Percentiles rank a stretch among this genome's conserved stretches.
phyloP scores from a whole-genome alignment of 2,113 vertebrate genomes.

The Chloroceryle aenea region DNA sequence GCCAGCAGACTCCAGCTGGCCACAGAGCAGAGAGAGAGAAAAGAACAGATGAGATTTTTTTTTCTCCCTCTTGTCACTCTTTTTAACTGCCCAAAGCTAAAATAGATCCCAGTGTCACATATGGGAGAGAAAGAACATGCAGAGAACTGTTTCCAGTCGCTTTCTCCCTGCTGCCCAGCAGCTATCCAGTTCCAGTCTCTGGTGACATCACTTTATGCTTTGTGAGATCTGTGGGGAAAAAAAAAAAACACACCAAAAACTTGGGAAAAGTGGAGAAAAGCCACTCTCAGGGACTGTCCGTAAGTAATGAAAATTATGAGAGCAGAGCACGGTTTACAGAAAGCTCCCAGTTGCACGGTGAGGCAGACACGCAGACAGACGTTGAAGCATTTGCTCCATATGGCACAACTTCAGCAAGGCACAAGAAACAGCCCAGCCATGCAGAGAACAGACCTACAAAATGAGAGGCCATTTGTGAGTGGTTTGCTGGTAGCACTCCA shows the following conservation, averaged over 20 bases:
- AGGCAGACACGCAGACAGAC: conserved; percentile 56
- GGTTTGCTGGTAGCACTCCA: conserved; percentile 50
- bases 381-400: conserved; percentile 61
- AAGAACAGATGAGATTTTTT: background rate
- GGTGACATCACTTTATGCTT: background rate
- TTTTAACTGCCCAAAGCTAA: conserved; percentile 1
- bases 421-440: conserved; percentile 19
- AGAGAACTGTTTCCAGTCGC: background rate
- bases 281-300: background rate
- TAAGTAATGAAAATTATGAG: background rate
- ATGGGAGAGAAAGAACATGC: background rate
- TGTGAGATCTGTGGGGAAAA: fast-evolving
- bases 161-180: background rate
- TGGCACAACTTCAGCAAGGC: conserved; percentile 51
- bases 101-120: background rate
- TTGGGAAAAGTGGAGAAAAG: background rate
- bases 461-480: background rate
- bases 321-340: background rate
- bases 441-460: conserved; percentile 67
- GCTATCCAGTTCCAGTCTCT: background rate
- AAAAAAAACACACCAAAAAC: background rate
- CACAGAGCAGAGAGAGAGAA: background rate
- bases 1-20: background rate
- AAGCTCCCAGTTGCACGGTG: background rate
- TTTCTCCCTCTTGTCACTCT: background rate